Evolutionary conservation across 2,888 invertebrate species (phyloP), one percentile per base, ranked within the genome.

Genomic region (Melikaiella ostensackeni): DNA sequence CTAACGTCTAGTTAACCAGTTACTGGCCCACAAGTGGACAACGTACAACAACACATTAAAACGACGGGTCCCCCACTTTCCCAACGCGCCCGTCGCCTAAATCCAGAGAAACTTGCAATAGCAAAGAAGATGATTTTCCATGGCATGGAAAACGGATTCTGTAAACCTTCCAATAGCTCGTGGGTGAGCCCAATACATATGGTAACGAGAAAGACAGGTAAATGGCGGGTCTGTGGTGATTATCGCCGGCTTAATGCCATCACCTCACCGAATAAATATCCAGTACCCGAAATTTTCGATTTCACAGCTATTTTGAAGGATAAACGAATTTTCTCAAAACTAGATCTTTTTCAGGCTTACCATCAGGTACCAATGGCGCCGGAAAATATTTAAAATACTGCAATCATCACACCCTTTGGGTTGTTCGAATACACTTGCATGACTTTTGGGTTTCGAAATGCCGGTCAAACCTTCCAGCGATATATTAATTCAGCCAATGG

Each of bases 111-210:
- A 30, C 87, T 90, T 21, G 42, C 70, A n/a, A 84, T 84, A 7
- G 89, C 89, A 0, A 88, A 88, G 77, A 77, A 82, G 3, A 89
- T 91, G 76, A 90, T 91, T 80, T 61, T 81, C 1, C 5, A 64
- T 0, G 87, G 91, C 88, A 79, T 87, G 9, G 85, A 91, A 27
- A 79, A 85, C 27, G 92, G 91, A 0, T 90, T 92, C 16, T 90
- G 90, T 42, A 84, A 91, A 4, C 92, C 90, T 0, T 92, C 91
- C 0, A 88, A 86, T 7, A 91, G 91, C 57, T 80, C 84, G 2
- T 92, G 90, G 91, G 85, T 91, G 0, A 89, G 87, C 62, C 89
- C 38, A 1, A 38, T 38, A 1, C 38, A 88, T 75, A 63, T 89
- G 50, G 88, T 85, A 1, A 76, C 77, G 11, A 90, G 87, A 76